These are phyloP conservation scores for Xerus inauris DNA, from an alignment of 2,113 vertebrate genomes.

Conservation along the genomic window DNA sequence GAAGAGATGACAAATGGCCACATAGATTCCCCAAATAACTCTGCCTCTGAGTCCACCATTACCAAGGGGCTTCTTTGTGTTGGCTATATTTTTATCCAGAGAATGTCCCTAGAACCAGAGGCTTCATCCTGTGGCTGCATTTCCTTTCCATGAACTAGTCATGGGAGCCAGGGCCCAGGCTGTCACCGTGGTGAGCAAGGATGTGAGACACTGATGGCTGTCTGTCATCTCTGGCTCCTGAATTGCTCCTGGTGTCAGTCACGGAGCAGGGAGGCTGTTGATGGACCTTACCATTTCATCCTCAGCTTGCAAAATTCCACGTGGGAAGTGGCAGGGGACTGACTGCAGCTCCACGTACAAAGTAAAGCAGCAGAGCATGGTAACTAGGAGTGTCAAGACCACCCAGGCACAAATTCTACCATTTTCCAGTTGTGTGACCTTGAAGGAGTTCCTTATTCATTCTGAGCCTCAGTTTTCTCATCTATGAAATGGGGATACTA, in stretches of 20 bases:
- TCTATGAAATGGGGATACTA: background rate
- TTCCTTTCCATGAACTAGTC: background rate
- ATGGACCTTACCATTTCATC: background rate
- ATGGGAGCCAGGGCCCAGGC: background rate
- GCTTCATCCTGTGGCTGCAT: background rate
- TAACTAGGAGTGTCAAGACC: too few species aligned
- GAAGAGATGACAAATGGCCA: background rate
- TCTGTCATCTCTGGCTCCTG: background rate
- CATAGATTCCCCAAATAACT: background rate
- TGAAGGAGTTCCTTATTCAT: background rate
- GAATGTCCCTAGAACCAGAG: background rate
- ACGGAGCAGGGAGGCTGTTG: background rate
- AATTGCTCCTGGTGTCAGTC: background rate
- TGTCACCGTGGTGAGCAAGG: background rate
- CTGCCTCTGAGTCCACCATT: background rate
- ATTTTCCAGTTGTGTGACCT: background rate
- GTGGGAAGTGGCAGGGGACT: background rate
- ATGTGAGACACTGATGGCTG: background rate
- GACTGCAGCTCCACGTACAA: background rate
- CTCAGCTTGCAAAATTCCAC: background rate
- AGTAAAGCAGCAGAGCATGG: background rate
- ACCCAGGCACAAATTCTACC: background rate
- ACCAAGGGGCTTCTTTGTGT: background rate
- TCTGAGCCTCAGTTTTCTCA: background rate
- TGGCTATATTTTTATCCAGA: background rate